These are phyloP conservation scores for Myotis planiceps DNA, from an alignment of 2,797 vertebrate genomes.

Conservation along the genomic window DNA sequence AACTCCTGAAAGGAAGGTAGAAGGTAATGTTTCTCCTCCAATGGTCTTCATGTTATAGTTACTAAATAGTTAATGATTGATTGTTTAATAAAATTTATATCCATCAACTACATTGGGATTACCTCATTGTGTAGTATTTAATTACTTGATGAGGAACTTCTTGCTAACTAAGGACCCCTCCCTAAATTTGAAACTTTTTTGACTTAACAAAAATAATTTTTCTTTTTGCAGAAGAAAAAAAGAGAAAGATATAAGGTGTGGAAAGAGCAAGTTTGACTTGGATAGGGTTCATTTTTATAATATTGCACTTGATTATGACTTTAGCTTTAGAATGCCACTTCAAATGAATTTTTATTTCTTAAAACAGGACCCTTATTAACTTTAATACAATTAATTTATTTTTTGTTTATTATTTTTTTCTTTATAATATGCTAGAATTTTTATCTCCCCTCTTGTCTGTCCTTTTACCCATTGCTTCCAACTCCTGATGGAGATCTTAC, in stretches of 20 bases:
- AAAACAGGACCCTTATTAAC: background rate
- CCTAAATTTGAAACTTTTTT: background rate
- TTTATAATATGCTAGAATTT: background rate
- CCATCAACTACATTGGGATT: background rate
- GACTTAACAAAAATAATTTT: background rate
- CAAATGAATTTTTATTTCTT: background rate
- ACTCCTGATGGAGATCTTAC: background rate
- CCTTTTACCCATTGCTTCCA: background rate
- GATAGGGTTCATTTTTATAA: background rate
- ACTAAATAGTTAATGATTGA: background rate
- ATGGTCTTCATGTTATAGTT: background rate
- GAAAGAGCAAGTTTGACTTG: background rate
- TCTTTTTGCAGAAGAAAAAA: background rate
- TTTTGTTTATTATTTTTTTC: background rate
- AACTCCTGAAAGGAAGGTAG: background rate
- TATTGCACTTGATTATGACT: background rate
- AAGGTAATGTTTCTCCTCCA: background rate
- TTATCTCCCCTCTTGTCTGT: background rate
- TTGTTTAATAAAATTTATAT: background rate
- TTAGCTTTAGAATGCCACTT: background rate
- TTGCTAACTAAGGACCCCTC: background rate
- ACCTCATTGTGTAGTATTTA: background rate
- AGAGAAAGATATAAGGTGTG: background rate
- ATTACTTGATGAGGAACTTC: background rate
- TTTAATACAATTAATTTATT: background rate